phyloP scores from a whole-genome alignment of 2,113 vertebrate genomes.

The Malurus alboscapulatus region DNA sequence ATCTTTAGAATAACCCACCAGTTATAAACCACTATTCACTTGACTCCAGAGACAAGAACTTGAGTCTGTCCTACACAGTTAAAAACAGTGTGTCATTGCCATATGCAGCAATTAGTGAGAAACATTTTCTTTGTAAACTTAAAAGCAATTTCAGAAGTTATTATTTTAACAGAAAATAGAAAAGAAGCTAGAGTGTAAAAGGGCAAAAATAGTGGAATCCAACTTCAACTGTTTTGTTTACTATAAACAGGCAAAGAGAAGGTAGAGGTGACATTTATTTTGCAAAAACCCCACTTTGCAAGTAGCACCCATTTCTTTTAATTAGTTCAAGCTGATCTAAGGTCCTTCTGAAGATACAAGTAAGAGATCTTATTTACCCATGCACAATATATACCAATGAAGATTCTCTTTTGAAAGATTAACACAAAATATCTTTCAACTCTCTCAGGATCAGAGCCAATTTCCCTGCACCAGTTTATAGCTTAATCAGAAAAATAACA shows the following conservation, averaged over 20 bases:
- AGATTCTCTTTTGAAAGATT: background rate
- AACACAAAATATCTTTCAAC: background rate
- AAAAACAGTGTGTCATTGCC: background rate
- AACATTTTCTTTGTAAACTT: background rate
- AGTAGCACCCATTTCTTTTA: background rate
- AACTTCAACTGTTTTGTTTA: background rate
- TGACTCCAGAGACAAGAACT: background rate
- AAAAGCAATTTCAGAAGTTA: background rate
- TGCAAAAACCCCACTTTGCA: background rate
- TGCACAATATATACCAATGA: background rate
- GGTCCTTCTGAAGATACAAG: background rate
- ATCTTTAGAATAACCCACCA: background rate
- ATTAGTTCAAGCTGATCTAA: background rate
- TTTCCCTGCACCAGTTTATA: background rate
- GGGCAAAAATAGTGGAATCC: background rate
- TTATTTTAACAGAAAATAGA: background rate
- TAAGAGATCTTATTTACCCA: background rate
- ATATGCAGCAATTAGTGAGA: background rate
- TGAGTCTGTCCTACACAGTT: background rate
- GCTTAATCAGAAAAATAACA: background rate
- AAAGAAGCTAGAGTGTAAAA: background rate
- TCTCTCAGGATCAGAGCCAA: background rate
- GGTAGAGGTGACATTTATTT: background rate
- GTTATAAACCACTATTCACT: background rate
- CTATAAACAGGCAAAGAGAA: background rate